Evolutionary conservation across 2,113 vertebrate species (phyloP), one percentile per base, ranked within the genome.

Genomic region (Phoenicopterus ruber): DNA sequence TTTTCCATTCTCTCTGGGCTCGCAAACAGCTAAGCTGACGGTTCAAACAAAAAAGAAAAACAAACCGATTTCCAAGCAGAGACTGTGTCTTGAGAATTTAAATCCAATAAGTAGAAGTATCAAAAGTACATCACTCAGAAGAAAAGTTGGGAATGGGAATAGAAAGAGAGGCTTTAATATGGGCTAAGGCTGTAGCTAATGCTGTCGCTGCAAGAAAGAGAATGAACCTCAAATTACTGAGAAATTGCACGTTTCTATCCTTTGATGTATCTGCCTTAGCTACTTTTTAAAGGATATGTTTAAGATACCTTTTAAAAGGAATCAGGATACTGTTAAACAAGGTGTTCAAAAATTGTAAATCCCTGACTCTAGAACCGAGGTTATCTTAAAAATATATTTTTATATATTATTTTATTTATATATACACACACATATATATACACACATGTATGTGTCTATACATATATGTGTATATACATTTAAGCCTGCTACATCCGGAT

Each of bases 1-100:
- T 93, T 96, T 92, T 93, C 80, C 74, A 26, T 93, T 80, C 74
- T 95, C 78, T 85, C 72, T 80, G 95, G 86, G 59, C 93, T 92
- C 5, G 1, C 62, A 90, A 86, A 90, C 62, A 97, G 74, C 73
- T 70, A 70, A 94, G 49, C 54, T 69, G 82, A 91, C 2, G 13
- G 77, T 78, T 92, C 52, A 89, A 70, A 74, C 59, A 26, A 58
- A 59, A 83, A 93, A 93, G 90, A 88, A 93, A 94, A 93, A 78
- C 63, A 95, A 88, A 86, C 22, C 47, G 34, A 50, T 84, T 90
- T 96, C 47, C 70, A 67, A 62, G 81, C 34, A 28, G 31, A 65
- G 36, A 24, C 61, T 40, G 40, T 29, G 46, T 34, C 67, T 79
- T 44, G 32, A 86, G 77, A 87, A 73, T 74, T 94, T 93, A 55